phyloP scores from a whole-genome alignment of 2,888 invertebrate genomes.

The Branchipolynoe longqiensis region DNA sequence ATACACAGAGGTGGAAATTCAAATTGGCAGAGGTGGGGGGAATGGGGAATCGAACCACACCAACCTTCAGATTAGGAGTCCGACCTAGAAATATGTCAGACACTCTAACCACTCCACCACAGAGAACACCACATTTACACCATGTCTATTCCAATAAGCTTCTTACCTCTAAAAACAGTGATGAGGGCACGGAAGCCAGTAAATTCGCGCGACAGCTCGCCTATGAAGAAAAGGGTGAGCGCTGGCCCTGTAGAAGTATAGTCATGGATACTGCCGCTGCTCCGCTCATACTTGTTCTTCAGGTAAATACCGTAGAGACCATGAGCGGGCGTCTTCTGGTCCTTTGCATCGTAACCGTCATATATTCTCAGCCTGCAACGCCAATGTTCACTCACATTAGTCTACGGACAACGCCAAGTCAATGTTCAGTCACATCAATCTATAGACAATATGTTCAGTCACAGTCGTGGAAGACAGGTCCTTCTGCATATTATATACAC shows the following conservation, averaged over 20 bases:
- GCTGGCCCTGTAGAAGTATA: slow-evolving; percentile 48
- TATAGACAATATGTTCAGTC: no score
- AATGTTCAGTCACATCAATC: no score
- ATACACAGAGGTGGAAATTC: no score
- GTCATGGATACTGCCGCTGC: slow-evolving; percentile 46
- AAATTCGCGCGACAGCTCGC: slow-evolving; percentile 33
- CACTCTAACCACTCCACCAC: neutral
- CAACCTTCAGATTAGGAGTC: neutral
- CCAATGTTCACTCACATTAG: no score
- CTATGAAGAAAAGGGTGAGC: slow-evolving; percentile 49
- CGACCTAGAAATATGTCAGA: neutral
- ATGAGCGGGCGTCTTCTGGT: slow-evolving; percentile 3
- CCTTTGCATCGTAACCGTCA: slow-evolving; percentile 7
- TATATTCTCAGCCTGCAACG: slow-evolving; percentile 42
- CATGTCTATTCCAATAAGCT: neutral
- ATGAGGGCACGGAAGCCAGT: slow-evolving; percentile 31
- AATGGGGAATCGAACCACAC: no score
- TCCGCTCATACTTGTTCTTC: slow-evolving; percentile 27
- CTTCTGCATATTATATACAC: no score
- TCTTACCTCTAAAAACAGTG: slow-evolving; percentile 52
- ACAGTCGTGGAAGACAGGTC: no score
- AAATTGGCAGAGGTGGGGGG: no score
- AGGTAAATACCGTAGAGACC: slow-evolving; percentile 51
- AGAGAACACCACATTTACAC: neutral
- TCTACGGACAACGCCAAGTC: no score